Evolutionary conservation across 2,113 vertebrate species (phyloP).

Genomic region (Emydocephalus ijimae): DNA sequence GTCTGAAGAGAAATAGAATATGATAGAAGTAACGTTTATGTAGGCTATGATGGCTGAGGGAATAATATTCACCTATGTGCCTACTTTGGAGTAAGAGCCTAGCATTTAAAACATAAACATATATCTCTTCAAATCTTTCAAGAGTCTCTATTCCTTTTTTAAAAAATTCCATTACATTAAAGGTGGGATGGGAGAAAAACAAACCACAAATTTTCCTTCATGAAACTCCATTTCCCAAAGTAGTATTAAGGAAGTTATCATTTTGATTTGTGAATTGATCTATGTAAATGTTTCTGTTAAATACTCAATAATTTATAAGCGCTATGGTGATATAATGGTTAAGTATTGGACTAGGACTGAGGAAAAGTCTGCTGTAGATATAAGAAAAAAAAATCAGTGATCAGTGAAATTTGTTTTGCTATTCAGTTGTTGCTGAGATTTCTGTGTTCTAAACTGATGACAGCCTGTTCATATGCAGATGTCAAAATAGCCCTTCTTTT

Average conservation of each 20-base stretch:
- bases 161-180: not conserved
- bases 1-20: slow-evolving; percentile 19
- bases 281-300: not conserved
- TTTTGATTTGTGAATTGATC: not conserved
- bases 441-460: not conserved
- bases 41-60: not conserved
- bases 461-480: not conserved
- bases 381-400: not conserved
- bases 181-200: not conserved
- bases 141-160: not conserved
- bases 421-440: not conserved
- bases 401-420: not conserved
- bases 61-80: not conserved
- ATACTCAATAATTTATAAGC: not conserved
- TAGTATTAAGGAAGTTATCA: not conserved
- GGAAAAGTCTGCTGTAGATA: not conserved
- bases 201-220: not conserved
- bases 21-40: not conserved
- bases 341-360: not conserved
- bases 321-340: not conserved
- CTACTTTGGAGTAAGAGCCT: not conserved
- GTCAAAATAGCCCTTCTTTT: not conserved
- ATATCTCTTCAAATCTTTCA: not conserved
- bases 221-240: not conserved
- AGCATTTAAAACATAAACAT: not conserved